Conservation (phyloP, 2,113 vertebrate genomes). For the Struthidea cinerea region DNA sequence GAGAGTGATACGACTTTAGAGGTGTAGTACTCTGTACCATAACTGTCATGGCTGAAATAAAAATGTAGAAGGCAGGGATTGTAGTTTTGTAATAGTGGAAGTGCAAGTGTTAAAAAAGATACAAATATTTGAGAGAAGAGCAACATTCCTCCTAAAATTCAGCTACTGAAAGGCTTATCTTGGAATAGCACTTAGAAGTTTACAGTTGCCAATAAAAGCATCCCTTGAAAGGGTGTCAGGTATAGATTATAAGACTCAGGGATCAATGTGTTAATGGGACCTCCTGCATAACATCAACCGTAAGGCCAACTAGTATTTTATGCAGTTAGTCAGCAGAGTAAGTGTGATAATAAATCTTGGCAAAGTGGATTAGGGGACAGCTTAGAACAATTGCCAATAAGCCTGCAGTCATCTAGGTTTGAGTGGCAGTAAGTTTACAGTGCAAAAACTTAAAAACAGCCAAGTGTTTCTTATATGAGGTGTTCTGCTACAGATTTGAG, state of each 20-base stretch:
- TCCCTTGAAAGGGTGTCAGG: not conserved
- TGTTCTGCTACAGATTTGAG: not conserved
- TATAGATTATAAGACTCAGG: not conserved
- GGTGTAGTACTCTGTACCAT: not conserved
- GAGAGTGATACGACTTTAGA: not conserved
- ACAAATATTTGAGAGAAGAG: not conserved
- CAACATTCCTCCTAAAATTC: not conserved
- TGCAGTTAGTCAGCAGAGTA: not conserved
- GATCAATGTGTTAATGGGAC: not conserved
- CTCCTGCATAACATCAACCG: not conserved
- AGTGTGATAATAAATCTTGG: constrained; percentile 2
- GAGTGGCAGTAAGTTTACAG: not conserved
- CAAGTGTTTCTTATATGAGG: not conserved
- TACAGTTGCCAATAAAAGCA: not conserved
- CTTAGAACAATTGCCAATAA: not conserved
- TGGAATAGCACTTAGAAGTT: not conserved
- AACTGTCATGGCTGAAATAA: not conserved
- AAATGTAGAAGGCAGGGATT: not conserved
- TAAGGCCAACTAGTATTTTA: not conserved
- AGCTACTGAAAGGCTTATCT: not conserved
- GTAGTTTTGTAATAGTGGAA: not conserved
- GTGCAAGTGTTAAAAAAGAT: not conserved
- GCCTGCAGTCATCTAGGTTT: not conserved
- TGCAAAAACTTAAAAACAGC: not conserved
- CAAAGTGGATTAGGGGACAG: not conserved